phyloP scores from a whole-genome alignment of 2,113 vertebrate species.

The Gadus macrocephalus region DNA sequence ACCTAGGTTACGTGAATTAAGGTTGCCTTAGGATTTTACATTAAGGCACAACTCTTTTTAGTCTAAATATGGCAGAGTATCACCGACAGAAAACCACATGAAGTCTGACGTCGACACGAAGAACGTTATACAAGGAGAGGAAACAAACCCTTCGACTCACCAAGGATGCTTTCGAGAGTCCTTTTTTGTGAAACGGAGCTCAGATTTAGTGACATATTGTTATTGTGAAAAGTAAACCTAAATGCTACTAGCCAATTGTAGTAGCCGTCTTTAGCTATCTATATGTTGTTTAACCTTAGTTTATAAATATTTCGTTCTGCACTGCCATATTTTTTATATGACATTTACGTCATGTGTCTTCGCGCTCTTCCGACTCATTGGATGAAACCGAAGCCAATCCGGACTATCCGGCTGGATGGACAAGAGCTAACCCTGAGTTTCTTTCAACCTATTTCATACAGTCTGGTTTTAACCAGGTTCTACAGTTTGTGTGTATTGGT shows the following conservation, averaged over 20 bases:
- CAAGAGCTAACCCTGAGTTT: constrained; percentile 23
- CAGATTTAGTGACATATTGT: constrained; percentile 39
- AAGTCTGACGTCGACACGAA: too few species aligned
- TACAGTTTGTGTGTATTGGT: too few species aligned
- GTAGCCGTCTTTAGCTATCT: too few species aligned
- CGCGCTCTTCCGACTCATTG: constrained; percentile 45
- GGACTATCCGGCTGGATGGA: constrained; percentile 40
- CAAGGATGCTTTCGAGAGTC: constrained; percentile 60
- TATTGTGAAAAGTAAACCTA: not conserved
- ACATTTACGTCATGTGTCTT: constrained; percentile 7
- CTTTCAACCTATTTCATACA: not conserved
- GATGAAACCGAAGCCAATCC: constrained; percentile 46
- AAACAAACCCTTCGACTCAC: constrained; percentile 44
- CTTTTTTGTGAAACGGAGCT: constrained; percentile 43
- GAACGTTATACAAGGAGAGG: too few species aligned
- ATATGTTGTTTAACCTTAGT: not conserved
- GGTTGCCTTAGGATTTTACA: too few species aligned
- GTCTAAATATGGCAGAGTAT: too few species aligned
- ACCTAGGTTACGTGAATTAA: too few species aligned
- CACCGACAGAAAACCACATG: too few species aligned
- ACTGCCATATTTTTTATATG: not conserved
- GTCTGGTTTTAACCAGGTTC: too few species aligned
- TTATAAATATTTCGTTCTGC: not conserved
- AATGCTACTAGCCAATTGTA: not conserved
- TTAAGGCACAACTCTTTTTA: too few species aligned